Conservation (phyloP, 2,888 invertebrate genomes). For the Polymixis flavicincta region DNA sequence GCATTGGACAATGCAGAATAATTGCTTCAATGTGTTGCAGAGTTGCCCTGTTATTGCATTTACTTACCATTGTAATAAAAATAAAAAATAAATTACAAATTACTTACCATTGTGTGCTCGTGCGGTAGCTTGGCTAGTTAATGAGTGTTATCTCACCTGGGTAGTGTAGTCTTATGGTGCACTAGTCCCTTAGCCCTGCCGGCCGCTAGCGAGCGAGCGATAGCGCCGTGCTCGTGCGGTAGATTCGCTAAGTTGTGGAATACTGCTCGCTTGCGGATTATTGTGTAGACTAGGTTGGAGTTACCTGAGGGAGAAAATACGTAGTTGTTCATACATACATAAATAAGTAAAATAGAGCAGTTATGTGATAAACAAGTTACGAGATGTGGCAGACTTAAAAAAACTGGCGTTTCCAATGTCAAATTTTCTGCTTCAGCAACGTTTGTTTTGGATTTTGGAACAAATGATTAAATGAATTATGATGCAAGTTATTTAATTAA, state of each 20-base stretch:
- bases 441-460: not conserved
- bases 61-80: not conserved
- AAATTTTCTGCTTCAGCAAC: not conserved
- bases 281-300: constrained; percentile 99
- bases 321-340: not conserved
- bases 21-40: not conserved
- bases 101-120: too few relatives aligned
- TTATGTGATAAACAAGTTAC: not conserved
- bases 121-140: constrained; percentile 91
- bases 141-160: constrained; percentile 36
- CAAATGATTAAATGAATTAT: too few relatives aligned
- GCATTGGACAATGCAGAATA: not conserved
- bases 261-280: constrained; percentile 99
- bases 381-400: not conserved
- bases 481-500: not conserved
- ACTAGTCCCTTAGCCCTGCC: constrained; percentile 68
- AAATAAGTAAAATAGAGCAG: not conserved
- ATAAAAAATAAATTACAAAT: too few relatives aligned
- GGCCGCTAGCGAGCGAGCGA: constrained; percentile 93
- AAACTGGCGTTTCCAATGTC: not conserved
- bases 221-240: constrained; percentile 97
- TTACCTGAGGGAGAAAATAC: constrained; percentile 92
- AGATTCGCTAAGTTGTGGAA: constrained; percentile 99
- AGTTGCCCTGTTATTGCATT: not conserved
- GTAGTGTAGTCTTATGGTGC: constrained; percentile 51